A percentile compares a stretch with the other conserved stretches of the same genome.
These are phyloP conservation scores for Gymnosoma rotundatum DNA, from an alignment of 2,888 invertebrate genomes.

Conservation along the genomic window DNA sequence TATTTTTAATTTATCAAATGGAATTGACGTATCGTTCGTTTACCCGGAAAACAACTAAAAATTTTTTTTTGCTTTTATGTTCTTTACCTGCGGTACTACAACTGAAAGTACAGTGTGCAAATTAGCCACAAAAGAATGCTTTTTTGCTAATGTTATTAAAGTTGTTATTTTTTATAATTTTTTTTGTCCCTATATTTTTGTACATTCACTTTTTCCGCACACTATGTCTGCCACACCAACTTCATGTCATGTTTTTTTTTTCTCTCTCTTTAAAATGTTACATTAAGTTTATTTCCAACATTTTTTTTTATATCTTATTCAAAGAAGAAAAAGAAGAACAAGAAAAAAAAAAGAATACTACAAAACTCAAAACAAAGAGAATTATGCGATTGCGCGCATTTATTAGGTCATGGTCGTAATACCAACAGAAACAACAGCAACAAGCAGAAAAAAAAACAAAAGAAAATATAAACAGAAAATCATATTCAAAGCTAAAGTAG, in stretches of 20 bases:
- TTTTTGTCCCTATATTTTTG: no score
- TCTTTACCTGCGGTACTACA: no score
- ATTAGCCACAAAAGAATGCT: neutral
- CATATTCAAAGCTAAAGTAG: constrained; percentile 47
- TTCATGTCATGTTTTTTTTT: neutral
- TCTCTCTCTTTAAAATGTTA: constrained; percentile 33
- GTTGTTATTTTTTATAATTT: neutral
- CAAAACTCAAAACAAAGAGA: constrained; percentile 38
- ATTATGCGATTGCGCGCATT: constrained; percentile 71
- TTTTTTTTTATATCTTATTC: constrained; percentile 5
- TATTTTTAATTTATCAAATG: no score
- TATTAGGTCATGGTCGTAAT: constrained; percentile 73
- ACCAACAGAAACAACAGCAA: constrained; percentile 38
- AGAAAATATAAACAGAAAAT: constrained; percentile 41
- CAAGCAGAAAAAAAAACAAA: constrained; percentile 17
- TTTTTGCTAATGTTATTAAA: neutral
- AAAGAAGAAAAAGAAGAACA: constrained; percentile 11
- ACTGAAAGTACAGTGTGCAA: no score
- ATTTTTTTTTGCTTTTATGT: no score
- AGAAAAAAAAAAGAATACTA: constrained; percentile 5
- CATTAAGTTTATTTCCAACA: constrained; percentile 47
- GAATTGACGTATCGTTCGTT: no score
- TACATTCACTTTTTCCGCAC: neutral
- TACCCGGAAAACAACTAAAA: no score
- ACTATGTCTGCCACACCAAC: neutral